Evolutionary conservation across 1,140 invertebrate species (phyloP).

Genomic region (Heliconius eleuchia): DNA sequence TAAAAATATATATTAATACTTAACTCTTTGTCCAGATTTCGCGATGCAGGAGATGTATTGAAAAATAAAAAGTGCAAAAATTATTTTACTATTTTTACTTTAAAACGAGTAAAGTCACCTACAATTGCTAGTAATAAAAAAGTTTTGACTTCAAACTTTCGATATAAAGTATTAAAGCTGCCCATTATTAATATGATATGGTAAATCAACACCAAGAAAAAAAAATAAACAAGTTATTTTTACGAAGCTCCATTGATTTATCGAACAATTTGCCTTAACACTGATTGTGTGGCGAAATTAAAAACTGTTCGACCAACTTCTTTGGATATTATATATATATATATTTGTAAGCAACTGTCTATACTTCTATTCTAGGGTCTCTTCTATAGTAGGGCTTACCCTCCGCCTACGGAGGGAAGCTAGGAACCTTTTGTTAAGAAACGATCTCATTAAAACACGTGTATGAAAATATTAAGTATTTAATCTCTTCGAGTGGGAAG

Average conservation of each 20-base stretch:
- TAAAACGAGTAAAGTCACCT: not conserved
- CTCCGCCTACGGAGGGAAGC: too few relatives aligned
- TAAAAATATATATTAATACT: too few relatives aligned
- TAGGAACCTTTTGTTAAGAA: too few relatives aligned
- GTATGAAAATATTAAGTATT: too few relatives aligned
- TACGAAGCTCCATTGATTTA: conserved; percentile 41
- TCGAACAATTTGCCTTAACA: conserved; percentile 54
- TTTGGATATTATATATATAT: not conserved
- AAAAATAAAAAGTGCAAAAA: too few relatives aligned
- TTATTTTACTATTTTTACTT: too few relatives aligned
- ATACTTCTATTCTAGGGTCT: too few relatives aligned
- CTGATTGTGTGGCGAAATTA: conserved; percentile 51
- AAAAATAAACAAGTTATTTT: conserved; percentile 50
- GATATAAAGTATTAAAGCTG: not conserved
- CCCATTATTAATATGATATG: not conserved
- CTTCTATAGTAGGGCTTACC: too few relatives aligned
- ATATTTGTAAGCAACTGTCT: not conserved
- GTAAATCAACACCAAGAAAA: not conserved
- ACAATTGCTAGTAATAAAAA: not conserved
- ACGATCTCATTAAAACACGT: too few relatives aligned
- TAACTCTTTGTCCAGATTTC: too few relatives aligned
- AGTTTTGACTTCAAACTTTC: not conserved
- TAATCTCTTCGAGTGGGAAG: too few relatives aligned
- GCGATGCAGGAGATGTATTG: too few relatives aligned
- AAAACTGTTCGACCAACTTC: conserved; percentile 24